Percentiles rank a stretch among this genome's conserved stretches.
phyloP scores from a whole-genome alignment of 1,140 invertebrate species.

The Trachymyrmex septentrionalis region DNA sequence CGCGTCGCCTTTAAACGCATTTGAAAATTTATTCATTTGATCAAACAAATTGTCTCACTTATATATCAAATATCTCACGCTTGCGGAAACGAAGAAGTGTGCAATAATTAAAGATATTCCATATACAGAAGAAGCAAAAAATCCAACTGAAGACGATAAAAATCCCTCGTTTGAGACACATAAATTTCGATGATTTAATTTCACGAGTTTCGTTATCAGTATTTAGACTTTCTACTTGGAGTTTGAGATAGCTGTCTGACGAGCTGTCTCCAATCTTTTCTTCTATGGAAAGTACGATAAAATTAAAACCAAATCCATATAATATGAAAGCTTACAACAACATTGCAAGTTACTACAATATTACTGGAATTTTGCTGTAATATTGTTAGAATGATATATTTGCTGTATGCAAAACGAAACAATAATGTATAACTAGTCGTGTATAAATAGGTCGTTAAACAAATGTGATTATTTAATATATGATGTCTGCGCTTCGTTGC shows the following conservation, averaged over 20 bases:
- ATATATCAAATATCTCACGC: conserved; percentile 48
- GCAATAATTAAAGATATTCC: conserved; percentile 40
- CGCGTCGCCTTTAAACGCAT: background rate
- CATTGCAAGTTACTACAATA: too few relatives aligned
- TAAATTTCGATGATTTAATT: conserved; percentile 14
- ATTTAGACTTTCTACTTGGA: background rate
- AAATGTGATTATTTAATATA: background rate
- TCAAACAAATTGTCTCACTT: background rate
- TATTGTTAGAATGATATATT: too few relatives aligned
- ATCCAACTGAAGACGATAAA: conserved; percentile 36
- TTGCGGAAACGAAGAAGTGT: background rate
- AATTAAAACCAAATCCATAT: background rate
- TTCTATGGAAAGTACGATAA: background rate
- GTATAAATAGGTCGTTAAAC: background rate
- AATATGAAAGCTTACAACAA: too few relatives aligned
- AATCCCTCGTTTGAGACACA: background rate
- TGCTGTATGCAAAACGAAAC: background rate
- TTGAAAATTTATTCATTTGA: background rate
- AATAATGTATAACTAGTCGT: background rate
- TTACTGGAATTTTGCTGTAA: too few relatives aligned
- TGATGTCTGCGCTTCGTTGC: background rate
- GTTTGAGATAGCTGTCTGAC: background rate
- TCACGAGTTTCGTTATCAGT: background rate
- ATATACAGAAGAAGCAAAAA: conserved; percentile 5
- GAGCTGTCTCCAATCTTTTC: background rate